Evolutionary conservation across 2,797 vertebrate species (phyloP), one percentile per base, ranked within the genome.

Genomic region (Enteromius viviparus): DNA sequence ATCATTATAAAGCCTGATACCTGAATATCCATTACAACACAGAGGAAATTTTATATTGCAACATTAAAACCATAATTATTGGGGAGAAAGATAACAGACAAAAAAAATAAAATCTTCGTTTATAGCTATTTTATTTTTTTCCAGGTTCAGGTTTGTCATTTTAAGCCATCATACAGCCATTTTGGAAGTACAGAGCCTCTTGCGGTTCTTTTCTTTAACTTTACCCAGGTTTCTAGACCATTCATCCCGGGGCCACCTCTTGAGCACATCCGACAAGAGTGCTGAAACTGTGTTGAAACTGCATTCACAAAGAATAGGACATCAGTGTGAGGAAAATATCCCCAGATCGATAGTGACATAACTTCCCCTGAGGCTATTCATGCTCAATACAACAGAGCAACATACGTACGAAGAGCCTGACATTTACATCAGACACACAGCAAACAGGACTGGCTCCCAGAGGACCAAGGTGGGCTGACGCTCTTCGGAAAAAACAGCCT

Each of bases 381-480:
- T 79, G 87, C 89, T 90, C 37, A 85, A 86, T 90, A 91, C 87
- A 85, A 51, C 10, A 55, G 78, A 87, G 82, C 65, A 88, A 86
- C 85, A 85, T 88, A 85, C 69, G 23, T 81, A 84, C 69, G 83
- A 87, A 76, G 69, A 84, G 85, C 29, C 69, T 85, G 88, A 87
- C 87, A 90, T 91, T 85, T 89, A 84, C 80, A 85, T 90, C 71
- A 84, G 86, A 80, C 81, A 85, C 88, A 85, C 82, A 84, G 82
- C 89, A 89, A 89, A 88, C 83, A 86, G 70, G 45, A 85, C 80
- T 49, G 81, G 65, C 53, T 79, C 84, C 84, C 84, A 80, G 62
- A 80, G 45, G 86, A 86, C 29, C 15, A 45, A 83, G 70, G 83
- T 76, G 74, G 49, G 40, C 72, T 78, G 62, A 60, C 10, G 51